These are phyloP conservation scores for Byasa hedistus DNA, from an alignment of 2,888 invertebrate species.

Conservation along the genomic window DNA sequence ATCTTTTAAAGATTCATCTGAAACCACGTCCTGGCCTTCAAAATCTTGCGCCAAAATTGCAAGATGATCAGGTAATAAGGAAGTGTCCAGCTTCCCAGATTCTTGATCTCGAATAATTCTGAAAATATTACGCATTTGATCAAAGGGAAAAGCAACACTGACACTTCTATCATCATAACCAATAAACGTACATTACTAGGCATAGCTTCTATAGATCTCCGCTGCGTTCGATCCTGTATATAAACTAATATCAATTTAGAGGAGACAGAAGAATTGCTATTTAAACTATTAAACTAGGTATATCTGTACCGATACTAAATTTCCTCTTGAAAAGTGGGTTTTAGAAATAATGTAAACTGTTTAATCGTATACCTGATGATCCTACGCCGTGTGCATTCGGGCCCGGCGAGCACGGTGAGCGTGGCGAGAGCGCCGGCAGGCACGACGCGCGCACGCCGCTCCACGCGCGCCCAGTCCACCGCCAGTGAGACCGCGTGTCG, in stretches of 20 bases:
- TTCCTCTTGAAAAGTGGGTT: too few relatives aligned
- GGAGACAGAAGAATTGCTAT: too few relatives aligned
- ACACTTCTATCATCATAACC: too few relatives aligned
- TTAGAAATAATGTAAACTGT: too few relatives aligned
- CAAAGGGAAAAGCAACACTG: too few relatives aligned
- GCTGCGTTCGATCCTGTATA: too few relatives aligned
- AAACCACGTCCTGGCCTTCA: constrained; percentile 56
- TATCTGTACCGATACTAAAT: background rate
- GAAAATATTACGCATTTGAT: constrained; percentile 26
- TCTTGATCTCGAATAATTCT: constrained; percentile 59
- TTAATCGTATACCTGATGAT: constrained; percentile 50
- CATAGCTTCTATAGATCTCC: too few relatives aligned
- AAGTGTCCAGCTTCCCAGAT: constrained; percentile 53
- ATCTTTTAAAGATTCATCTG: constrained; percentile 54
- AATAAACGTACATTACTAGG: too few relatives aligned
- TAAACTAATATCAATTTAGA: too few relatives aligned
- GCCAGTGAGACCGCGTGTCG: constrained; percentile 49
- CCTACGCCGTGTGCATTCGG: constrained; percentile 57
- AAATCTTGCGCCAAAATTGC: constrained; percentile 54
- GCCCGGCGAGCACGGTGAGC: constrained; percentile 60
- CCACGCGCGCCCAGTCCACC: constrained; percentile 58
- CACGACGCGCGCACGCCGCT: constrained; percentile 50
- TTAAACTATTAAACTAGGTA: too few relatives aligned
- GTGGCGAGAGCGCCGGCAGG: constrained; percentile 54
- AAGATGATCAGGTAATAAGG: constrained; percentile 61